Percentiles rank a stretch among this genome's conserved stretches.
Evolutionary conservation across 2,113 vertebrate species (phyloP).

Genomic region (Elachura formosa): DNA sequence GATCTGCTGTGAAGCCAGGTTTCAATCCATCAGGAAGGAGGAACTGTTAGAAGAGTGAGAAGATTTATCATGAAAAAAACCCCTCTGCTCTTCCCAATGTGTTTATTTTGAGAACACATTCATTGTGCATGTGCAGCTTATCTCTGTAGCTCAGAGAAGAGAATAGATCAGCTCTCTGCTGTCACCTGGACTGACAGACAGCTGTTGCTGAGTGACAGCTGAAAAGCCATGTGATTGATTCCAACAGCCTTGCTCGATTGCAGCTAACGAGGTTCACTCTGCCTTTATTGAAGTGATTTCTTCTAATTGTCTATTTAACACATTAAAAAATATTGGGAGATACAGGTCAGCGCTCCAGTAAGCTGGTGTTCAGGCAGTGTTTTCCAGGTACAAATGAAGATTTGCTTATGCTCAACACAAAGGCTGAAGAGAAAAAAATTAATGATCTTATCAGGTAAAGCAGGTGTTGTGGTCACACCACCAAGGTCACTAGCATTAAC

Average conservation of each 20-base stretch:
- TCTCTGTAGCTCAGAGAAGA: constrained; percentile 10
- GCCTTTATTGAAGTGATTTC: constrained; percentile 7
- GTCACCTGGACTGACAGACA: constrained; percentile 16
- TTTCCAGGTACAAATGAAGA: constrained; percentile 45
- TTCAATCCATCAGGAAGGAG: not conserved
- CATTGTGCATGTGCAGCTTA: constrained; percentile 7
- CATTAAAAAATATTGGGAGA: constrained; percentile 1
- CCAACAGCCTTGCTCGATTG: not conserved
- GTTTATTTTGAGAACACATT: not conserved
- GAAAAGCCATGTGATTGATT: constrained; percentile 7
- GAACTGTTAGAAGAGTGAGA: not conserved
- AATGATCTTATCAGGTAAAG: constrained; percentile 64
- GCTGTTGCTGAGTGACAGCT: constrained; percentile 19
- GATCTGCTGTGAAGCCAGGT: not conserved
- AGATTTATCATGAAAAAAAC: not conserved
- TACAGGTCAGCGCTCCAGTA: constrained; percentile 32
- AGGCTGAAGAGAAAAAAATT: constrained; percentile 24
- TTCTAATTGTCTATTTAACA: constrained; percentile 40
- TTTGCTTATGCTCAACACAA: constrained; percentile 56
- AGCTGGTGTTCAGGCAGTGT: not conserved
- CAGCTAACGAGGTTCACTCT: not conserved
- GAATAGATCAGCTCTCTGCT: not conserved
- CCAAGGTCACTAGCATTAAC: constrained; percentile 42
- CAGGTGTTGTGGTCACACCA: constrained; percentile 61
- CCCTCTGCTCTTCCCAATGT: not conserved